phyloP scores from a whole-genome alignment of 2,797 vertebrate species.

The Periparus ater region DNA sequence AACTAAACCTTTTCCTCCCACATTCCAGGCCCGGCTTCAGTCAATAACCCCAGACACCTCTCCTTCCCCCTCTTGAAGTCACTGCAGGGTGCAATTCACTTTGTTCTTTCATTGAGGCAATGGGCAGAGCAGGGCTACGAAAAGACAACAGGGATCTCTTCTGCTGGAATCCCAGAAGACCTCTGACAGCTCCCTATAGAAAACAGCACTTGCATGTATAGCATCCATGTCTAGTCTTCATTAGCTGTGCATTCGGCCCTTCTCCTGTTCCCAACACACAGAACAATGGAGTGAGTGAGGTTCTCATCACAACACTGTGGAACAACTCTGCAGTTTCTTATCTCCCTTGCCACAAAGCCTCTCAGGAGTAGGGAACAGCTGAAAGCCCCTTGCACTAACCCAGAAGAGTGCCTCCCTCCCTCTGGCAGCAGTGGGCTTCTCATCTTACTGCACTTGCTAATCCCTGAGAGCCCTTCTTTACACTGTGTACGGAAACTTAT shows the following conservation, averaged over 20 bases:
- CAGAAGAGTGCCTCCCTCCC: not conserved
- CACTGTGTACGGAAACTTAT: not conserved
- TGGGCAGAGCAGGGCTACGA: not conserved
- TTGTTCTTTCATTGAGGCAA: not conserved
- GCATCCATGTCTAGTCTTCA: not conserved
- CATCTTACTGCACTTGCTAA: not conserved
- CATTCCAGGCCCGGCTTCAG: not conserved
- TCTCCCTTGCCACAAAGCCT: not conserved
- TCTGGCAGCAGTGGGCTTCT: constrained; percentile 18
- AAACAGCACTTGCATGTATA: not conserved
- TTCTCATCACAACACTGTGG: not conserved
- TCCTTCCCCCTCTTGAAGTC: not conserved
- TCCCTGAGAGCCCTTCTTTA: not conserved
- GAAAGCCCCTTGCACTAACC: not conserved
- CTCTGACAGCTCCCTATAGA: not conserved
- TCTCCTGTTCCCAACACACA: not conserved
- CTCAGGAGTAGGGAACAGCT: not conserved
- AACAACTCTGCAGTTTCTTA: not conserved
- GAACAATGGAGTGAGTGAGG: not conserved
- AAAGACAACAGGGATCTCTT: not conserved
- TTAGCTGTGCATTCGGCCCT: not conserved
- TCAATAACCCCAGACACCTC: not conserved
- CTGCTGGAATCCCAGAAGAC: not conserved
- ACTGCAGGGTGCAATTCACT: not conserved
- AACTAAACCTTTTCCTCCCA: not conserved